Percentiles rank a stretch among this genome's conserved stretches.
These are phyloP conservation scores for Hypothenemus hampei DNA, from an alignment of 1,140 invertebrate genomes.

Conservation along the genomic window DNA sequence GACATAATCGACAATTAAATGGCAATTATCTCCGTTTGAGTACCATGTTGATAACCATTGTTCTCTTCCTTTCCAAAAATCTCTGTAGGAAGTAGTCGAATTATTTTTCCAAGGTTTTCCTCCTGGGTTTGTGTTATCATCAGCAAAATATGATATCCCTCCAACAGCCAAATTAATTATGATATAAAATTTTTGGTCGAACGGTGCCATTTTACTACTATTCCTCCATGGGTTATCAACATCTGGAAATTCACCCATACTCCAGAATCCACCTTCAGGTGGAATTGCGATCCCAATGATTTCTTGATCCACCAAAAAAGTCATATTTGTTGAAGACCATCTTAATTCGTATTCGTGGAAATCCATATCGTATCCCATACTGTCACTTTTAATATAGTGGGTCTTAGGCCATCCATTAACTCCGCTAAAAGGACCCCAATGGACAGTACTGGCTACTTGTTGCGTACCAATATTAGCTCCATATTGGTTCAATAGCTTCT, in stretches of 20 bases:
- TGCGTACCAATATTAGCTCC: slow-evolving; percentile 56
- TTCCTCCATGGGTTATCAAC: slow-evolving; percentile 44
- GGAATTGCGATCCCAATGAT: slow-evolving; percentile 26
- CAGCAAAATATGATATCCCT: slow-evolving; percentile 36
- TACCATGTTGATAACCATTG: slow-evolving; percentile 53
- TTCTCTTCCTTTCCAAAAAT: slow-evolving; percentile 49
- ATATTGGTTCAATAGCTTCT: slow-evolving; percentile 44
- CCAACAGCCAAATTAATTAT: slow-evolving; percentile 53
- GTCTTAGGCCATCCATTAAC: slow-evolving; percentile 52
- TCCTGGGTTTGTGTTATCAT: slow-evolving; percentile 38
- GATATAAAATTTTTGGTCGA: slow-evolving; percentile 61
- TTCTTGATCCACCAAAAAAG: slow-evolving; percentile 32
- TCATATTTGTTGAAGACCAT: slow-evolving; percentile 46
- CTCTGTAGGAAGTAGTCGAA: slow-evolving; percentile 34
- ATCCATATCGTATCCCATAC: slow-evolving; percentile 45
- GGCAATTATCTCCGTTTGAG: slow-evolving; percentile 40
- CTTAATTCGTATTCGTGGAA: slow-evolving; percentile 51
- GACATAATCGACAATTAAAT: slow-evolving; percentile 57
- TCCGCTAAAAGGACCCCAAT: slow-evolving; percentile 56
- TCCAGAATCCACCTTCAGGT: slow-evolving; percentile 33
- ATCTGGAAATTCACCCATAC: slow-evolving; percentile 20
- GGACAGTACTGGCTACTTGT: slow-evolving; percentile 55
- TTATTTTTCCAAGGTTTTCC: slow-evolving; percentile 50
- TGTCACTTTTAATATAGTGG: slow-evolving; percentile 47
- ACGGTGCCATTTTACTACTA: slow-evolving; percentile 50